Base-by-base conservation (phyloP, 2,888 invertebrate species). In the Taenaris catops region DNA sequence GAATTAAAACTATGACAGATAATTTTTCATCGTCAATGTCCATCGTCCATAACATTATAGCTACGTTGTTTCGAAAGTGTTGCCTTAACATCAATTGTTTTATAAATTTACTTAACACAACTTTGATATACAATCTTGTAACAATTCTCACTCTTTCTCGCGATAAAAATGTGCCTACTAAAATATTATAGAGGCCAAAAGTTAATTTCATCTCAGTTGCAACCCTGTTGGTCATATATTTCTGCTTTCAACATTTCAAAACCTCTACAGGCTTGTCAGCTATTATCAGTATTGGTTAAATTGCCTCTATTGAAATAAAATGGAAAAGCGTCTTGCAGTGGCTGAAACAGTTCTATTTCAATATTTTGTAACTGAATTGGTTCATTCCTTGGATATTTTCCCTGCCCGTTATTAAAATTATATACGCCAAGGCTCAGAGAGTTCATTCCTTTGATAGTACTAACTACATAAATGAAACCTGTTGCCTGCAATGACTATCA, bases 201-300 rank as follows among this genome's bases (percentile, higher is more conserved):
- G n/a, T n/a, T n/a, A n/a, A n/a, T n/a, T n/a, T n/a, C n/a, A n/a
- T n/a, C n/a, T n/a, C n/a, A n/a, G n/a, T n/a, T n/a, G n/a, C 18
- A 20, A 20, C 28, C 28, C 28, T 28, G 3, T 11, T 3, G 3
- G 11, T 12, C 8, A 8, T 51, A 54, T 61, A 59, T 63, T 65
- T 56, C 48, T 41, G 46, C 41, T 53, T 51, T 46, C 47, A 41
- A 49, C 54, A 43, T 41, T 35, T 34, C 48, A 49, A 44, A 46
- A 44, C 37, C 31, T 41, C 23, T 33, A 37, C 36, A 24, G 37
- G 25, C 36, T 34, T 41, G 37, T 39, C 54, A 17, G 34, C 16
- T 21, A 16, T 26, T 58, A 51, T 59, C 58, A 58, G 56, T 63
- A 63, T 60, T 49, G 50, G 28, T 28, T 51, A 56, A 55, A 62